Base-by-base conservation (phyloP, 2,888 invertebrate genomes). In the Alviniconcha strummeri region DNA sequence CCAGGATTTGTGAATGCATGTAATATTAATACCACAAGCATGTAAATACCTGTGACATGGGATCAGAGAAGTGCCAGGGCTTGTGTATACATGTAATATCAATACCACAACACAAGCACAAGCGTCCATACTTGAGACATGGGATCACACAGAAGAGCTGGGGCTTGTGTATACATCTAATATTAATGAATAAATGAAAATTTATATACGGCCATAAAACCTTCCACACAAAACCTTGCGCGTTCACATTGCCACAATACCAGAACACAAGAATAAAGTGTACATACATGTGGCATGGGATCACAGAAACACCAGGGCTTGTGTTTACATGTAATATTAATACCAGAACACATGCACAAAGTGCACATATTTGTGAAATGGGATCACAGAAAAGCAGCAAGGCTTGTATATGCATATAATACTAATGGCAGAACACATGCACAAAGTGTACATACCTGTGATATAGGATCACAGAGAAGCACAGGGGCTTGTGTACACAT, bases 61-160 rank as follows among this genome's bases (percentile, higher is more conserved):
- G 55, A n/a, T 77, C 54, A 55, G 11, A 36, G 36, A 64, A 64
- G 64, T 7, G n/a, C 17, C 19, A 6, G 15, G 72, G 36, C 36
- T 36, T 36, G 36, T 36, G 36, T 36, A 36, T 36, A 36, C 36
- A 36, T 36, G 36, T 36, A 13, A 15, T 55, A 56, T 15, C 54
- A 15, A 15, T 64, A 64, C 15, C 15, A 64, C 9, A 64, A 64
- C 15, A 64, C 9, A 64, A 36, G 64, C 64, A 64, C 11, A 64
- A 72, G 15, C 3, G 11, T 19, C 7, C 52, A 8, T 15, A 74
- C 74, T 6, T 55, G 55, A 4, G 54, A 13, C 52, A 54, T 17
- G 19, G 77, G 55, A n/a, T 77, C 54, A 55, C 64, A 64, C 36
- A 89, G 85, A 9, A 64, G 64, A 7, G n/a, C 17, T 19, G 5